Conservation (phyloP, 2,113 vertebrate species). For the Phrynosoma platyrhinos region DNA sequence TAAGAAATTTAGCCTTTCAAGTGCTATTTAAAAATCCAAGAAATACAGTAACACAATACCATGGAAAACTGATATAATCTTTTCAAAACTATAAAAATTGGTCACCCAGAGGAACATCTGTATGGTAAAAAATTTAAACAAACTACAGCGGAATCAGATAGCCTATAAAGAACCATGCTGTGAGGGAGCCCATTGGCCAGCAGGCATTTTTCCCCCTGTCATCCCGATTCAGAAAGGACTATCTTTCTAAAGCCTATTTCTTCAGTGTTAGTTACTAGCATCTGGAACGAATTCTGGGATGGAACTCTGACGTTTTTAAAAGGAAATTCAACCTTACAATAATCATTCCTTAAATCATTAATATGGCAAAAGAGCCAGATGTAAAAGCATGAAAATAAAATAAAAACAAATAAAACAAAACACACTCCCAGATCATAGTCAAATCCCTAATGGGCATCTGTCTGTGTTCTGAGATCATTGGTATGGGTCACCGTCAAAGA, state of each 20-base stretch:
- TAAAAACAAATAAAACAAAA: slow-evolving; percentile 69
- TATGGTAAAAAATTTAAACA: slow-evolving; percentile 83
- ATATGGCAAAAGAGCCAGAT: slow-evolving; percentile 75
- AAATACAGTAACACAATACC: slow-evolving; percentile 87
- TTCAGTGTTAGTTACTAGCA: slow-evolving; percentile 82
- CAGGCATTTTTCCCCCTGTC: slow-evolving; percentile 76
- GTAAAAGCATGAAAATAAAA: slow-evolving; percentile 66
- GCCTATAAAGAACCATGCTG: slow-evolving; percentile 78
- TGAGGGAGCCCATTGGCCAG: slow-evolving; percentile 73
- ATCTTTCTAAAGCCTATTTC: slow-evolving; percentile 77
- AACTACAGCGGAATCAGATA: slow-evolving; percentile 82
- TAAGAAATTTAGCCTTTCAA: slow-evolving; percentile 83
- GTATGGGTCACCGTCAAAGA: slow-evolving; percentile 59
- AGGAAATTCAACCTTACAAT: slow-evolving; percentile 80
- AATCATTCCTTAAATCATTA: slow-evolving; percentile 85
- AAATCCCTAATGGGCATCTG: slow-evolving; percentile 70
- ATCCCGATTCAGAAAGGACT: slow-evolving; percentile 75
- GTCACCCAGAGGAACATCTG: slow-evolving; percentile 86
- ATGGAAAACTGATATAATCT: slow-evolving; percentile 88
- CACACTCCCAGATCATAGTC: slow-evolving; percentile 71
- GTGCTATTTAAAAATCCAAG: slow-evolving; percentile 81
- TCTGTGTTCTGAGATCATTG: slow-evolving; percentile 72
- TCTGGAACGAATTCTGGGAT: slow-evolving; percentile 86
- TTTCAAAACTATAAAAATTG: slow-evolving; percentile 86
- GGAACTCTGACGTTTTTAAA: slow-evolving; percentile 81